Evolutionary conservation across 2,888 invertebrate genomes (phyloP).

Genomic region (Anagyrus pseudococci): DNA sequence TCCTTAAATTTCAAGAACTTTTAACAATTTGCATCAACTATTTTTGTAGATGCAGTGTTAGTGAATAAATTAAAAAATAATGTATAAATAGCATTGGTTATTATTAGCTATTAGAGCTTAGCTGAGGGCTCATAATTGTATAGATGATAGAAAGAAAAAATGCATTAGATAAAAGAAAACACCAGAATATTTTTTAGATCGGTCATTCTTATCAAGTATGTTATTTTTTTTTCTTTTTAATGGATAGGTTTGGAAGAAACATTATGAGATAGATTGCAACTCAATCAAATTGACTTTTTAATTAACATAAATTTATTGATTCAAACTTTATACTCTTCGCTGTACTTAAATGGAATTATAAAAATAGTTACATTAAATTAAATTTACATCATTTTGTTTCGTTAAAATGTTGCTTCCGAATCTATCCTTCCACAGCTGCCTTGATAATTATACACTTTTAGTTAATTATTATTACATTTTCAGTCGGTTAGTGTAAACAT

Average conservation of each 20-base stretch:
- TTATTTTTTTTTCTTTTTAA: constrained; percentile 5
- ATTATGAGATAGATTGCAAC: no score
- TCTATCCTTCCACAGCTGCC: constrained; percentile 17
- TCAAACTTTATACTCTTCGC: no score
- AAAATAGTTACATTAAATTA: background rate
- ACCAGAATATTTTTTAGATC: constrained; percentile 11
- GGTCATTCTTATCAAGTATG: constrained; percentile 11
- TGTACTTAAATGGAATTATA: no score
- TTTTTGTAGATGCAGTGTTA: background rate
- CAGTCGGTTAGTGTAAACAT: constrained; percentile 24
- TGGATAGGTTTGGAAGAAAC: constrained; percentile 20
- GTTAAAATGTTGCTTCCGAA: constrained; percentile 24
- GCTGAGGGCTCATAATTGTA: background rate
- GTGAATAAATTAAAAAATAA: constrained; percentile 1
- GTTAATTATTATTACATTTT: constrained; percentile 23
- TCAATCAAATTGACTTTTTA: no score
- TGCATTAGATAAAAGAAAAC: constrained; percentile 13
- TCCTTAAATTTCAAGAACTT: background rate
- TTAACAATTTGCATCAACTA: constrained; percentile 6
- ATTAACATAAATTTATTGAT: no score
- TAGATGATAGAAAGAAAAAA: constrained; percentile 15
- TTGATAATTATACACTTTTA: constrained; percentile 22
- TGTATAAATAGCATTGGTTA: constrained; percentile 6
- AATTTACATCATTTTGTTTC: constrained; percentile 2
- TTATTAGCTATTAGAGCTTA: constrained; percentile 2